Conservation (phyloP, 64 coral and sea anemone species). For the Porites lutea region DNA sequence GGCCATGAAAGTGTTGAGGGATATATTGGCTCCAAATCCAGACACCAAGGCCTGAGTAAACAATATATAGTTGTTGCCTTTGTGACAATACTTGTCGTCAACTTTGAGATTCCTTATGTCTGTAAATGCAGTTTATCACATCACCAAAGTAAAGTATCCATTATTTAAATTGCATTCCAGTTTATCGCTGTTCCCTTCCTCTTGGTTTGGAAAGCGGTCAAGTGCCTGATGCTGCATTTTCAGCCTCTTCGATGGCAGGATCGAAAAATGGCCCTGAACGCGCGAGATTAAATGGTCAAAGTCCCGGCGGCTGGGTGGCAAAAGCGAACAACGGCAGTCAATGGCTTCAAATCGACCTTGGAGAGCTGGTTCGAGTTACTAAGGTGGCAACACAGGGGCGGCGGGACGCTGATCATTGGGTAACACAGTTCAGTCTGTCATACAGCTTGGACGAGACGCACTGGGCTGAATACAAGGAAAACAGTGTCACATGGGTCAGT, state of each 20-base stretch:
- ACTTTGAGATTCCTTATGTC: too few species aligned
- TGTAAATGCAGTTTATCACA: too few species aligned
- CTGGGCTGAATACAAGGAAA: constrained; percentile 31
- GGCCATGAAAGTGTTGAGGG: too few species aligned
- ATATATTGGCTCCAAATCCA: too few species aligned
- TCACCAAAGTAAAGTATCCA: too few species aligned
- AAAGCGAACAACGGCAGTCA: not conserved
- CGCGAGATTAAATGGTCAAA: not conserved
- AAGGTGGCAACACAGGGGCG: constrained; percentile 26
- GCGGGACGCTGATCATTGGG: not conserved
- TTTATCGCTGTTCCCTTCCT: constrained; percentile 30
- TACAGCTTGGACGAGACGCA: constrained; percentile 7
- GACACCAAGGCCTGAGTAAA: too few species aligned
- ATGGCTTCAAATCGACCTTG: constrained; percentile 35
- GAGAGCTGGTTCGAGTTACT: constrained; percentile 8
- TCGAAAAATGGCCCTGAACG: not conserved
- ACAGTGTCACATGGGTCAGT: constrained; percentile 19
- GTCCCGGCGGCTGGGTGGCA: not conserved
- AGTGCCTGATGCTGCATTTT: constrained; percentile 25
- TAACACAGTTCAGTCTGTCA: constrained; percentile 6
- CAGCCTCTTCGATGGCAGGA: not conserved
- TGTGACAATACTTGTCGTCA: too few species aligned
- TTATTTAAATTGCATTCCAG: not conserved
- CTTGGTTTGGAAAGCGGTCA: constrained; percentile 28
- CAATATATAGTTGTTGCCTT: too few species aligned